Percentiles rank a stretch among this genome's conserved stretches.
Evolutionary conservation across 2,113 vertebrate species (phyloP).

Genomic region (Oxyura jamaicensis): DNA sequence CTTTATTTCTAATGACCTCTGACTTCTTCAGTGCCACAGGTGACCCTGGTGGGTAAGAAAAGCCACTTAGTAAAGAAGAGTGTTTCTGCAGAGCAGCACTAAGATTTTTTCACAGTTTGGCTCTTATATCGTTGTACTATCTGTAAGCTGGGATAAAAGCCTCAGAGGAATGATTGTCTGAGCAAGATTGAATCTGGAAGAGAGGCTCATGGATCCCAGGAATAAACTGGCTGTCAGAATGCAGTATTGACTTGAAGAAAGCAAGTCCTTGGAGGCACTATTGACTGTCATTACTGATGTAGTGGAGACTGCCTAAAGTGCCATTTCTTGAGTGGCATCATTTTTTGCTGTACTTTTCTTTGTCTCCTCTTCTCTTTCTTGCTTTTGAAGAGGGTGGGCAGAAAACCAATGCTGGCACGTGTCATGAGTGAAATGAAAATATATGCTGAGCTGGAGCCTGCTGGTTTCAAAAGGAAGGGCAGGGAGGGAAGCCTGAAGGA

Average conservation of each 20-base stretch:
- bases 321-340: slow-evolving; percentile 45
- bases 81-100: slow-evolving; percentile 9
- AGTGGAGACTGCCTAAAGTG: slow-evolving; percentile 51
- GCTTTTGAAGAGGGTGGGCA: slow-evolving; percentile 7
- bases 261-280: slow-evolving; percentile 61
- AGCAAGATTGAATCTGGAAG: slow-evolving; percentile 56
- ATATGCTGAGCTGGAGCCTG: slow-evolving; percentile 1
- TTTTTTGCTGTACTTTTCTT: slow-evolving; percentile 35
- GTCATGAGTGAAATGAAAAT: not conserved
- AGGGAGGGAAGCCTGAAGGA: not conserved
- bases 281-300: slow-evolving; percentile 68
- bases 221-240: slow-evolving; percentile 70
- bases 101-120: not conserved
- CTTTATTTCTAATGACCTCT: not conserved
- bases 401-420: not conserved
- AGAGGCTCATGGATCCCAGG: slow-evolving; percentile 57
- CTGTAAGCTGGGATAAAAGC: slow-evolving; percentile 46
- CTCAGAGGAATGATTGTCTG: slow-evolving; percentile 56
- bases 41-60: not conserved
- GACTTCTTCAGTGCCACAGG: not conserved
- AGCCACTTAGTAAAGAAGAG: not conserved
- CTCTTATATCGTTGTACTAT: not conserved
- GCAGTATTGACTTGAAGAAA: slow-evolving; percentile 45
- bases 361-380: not conserved
- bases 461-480: not conserved